phyloP scores from a whole-genome alignment of 2,797 vertebrate species.

The Danio tinwini region DNA sequence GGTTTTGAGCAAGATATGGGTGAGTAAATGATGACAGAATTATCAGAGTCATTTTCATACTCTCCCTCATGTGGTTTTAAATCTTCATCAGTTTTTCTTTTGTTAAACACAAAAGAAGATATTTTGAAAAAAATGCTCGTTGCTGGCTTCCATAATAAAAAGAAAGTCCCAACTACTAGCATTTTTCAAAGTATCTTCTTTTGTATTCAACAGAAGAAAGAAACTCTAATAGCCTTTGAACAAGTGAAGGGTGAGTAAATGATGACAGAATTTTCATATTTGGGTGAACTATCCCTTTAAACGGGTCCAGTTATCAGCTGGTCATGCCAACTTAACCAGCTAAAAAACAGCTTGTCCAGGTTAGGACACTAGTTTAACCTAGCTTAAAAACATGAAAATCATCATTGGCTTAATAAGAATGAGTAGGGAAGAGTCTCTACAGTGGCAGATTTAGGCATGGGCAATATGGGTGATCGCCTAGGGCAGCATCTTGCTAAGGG shows the following conservation, averaged over 20 bases:
- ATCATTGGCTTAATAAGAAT: background rate
- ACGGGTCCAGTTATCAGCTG: background rate
- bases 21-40: too few species aligned
- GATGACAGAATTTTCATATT: too few species aligned
- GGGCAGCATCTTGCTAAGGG: too few species aligned
- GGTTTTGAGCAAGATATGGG: too few species aligned
- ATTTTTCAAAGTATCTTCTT: background rate
- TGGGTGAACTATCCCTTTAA: background rate
- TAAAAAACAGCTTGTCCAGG: background rate
- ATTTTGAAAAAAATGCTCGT: background rate
- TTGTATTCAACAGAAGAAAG: background rate
- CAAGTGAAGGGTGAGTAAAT: too few species aligned
- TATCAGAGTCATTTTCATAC: too few species aligned
- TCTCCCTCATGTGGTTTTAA: too few species aligned
- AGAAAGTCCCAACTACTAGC: background rate
- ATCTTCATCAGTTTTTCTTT: background rate
- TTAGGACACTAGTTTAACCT: background rate
- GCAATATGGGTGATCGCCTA: too few species aligned
- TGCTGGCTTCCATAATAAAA: background rate
- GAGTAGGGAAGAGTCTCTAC: too few species aligned
- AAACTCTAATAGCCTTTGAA: too few species aligned
- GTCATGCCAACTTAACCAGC: background rate
- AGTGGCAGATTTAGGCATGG: too few species aligned
- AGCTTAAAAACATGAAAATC: background rate
- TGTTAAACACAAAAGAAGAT: background rate